phyloP scores from a whole-genome alignment of 2,888 invertebrate genomes.

The Linyphia triangularis region DNA sequence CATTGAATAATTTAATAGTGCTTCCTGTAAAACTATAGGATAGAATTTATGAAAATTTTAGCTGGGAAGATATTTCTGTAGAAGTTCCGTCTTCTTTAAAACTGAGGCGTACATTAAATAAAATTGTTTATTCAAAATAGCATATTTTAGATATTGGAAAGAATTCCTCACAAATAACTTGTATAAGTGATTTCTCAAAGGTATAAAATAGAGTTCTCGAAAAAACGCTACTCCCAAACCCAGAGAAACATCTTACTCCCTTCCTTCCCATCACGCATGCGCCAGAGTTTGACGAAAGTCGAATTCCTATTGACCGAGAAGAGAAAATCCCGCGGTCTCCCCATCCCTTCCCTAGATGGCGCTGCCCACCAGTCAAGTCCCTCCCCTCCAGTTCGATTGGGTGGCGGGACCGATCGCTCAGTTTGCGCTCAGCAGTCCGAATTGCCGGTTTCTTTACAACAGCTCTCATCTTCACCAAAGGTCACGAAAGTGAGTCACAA shows the following conservation, averaged over 20 bases:
- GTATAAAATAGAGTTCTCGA: too few species aligned
- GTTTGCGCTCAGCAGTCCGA: conserved; percentile 41
- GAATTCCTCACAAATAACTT: too few species aligned
- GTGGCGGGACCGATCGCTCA: conserved; percentile 64
- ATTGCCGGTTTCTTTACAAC: not conserved
- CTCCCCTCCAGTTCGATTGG: conserved; percentile 52
- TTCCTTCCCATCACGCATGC: conserved; percentile 49
- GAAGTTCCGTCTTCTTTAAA: too few species aligned
- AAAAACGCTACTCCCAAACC: too few species aligned
- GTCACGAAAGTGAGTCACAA: conserved; percentile 63
- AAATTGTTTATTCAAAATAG: too few species aligned
- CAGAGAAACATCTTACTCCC: conserved; percentile 15
- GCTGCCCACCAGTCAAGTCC: conserved; percentile 20
- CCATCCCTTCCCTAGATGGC: conserved; percentile 50
- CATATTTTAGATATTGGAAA: too few species aligned
- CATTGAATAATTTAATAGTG: too few species aligned
- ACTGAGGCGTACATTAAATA: too few species aligned
- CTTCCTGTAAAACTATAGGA: too few species aligned
- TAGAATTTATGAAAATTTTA: too few species aligned
- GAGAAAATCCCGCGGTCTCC: not conserved
- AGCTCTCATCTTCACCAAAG: conserved; percentile 51
- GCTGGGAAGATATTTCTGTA: too few species aligned
- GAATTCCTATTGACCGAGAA: conserved; percentile 69
- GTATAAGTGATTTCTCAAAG: too few species aligned
- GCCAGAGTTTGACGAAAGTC: conserved; percentile 70